Evolutionary conservation across 2,797 vertebrate species (phyloP).

Genomic region (Epinephelus malabaricus): DNA sequence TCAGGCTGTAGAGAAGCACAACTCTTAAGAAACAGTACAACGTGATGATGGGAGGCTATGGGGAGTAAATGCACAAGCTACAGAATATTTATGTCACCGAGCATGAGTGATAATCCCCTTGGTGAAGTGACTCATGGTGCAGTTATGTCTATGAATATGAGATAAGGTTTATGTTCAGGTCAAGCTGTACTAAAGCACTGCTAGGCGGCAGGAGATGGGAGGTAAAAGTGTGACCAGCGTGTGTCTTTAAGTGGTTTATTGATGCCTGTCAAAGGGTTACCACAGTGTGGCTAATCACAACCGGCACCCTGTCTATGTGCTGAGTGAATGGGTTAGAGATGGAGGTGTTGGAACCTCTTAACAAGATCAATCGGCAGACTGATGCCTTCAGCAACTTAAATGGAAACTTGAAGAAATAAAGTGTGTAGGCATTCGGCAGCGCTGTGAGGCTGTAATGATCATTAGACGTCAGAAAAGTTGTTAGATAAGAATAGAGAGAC

Average conservation of each 20-base stretch:
- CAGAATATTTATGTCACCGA: constrained; percentile 17
- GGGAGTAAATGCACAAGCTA: constrained; percentile 11
- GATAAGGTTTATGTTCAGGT: constrained; percentile 39
- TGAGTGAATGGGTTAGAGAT: constrained; percentile 30
- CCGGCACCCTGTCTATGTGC: constrained; percentile 33
- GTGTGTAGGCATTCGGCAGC: background rate
- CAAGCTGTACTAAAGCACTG: constrained; percentile 31
- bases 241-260: constrained; percentile 67
- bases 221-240: constrained; percentile 30
- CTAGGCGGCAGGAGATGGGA: constrained; percentile 20
- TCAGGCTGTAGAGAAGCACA: background rate
- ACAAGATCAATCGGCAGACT: constrained; percentile 58
- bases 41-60: background rate
- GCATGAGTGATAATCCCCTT: constrained; percentile 23
- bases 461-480: background rate
- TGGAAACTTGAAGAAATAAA: constrained; percentile 19
- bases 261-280: constrained; percentile 62
- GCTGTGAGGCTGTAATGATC: background rate
- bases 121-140: constrained; percentile 17
- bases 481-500: background rate
- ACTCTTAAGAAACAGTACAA: constrained; percentile 1
- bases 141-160: constrained; percentile 30
- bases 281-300: constrained; percentile 61
- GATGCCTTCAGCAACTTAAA: constrained; percentile 42
- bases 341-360: constrained; percentile 45